Evolutionary conservation across 1,140 invertebrate species (phyloP).

Genomic region (Heliothis virescens): DNA sequence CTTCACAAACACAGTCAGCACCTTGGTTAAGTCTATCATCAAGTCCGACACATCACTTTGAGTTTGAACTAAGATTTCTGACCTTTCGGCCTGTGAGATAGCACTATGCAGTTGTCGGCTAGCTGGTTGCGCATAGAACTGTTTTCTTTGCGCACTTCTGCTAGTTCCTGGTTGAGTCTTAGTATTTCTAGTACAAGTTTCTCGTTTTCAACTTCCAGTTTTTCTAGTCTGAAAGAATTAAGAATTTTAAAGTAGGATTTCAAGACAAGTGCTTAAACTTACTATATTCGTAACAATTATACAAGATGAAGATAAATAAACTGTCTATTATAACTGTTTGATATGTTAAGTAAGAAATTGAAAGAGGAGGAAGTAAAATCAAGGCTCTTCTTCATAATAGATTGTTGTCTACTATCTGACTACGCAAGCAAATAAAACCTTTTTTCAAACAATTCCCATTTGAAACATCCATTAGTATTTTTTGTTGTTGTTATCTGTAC

Average conservation of each 20-base stretch:
- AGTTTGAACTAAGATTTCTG: conserved; percentile 73
- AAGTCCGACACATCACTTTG: conserved; percentile 31
- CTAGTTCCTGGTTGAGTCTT: conserved; percentile 79
- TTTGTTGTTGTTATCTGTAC: too few species aligned
- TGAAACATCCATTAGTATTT: too few species aligned
- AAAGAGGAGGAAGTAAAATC: too few species aligned
- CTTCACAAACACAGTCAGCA: conserved; percentile 52
- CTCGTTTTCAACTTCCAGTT: conserved; percentile 81
- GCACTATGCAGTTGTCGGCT: conserved; percentile 76
- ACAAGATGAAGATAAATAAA: too few species aligned
- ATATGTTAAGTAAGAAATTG: too few species aligned
- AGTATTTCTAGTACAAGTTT: conserved; percentile 81
- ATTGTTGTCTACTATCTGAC: too few species aligned
- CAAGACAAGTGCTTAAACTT: too few species aligned
- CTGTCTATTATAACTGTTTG: too few species aligned
- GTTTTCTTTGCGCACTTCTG: conserved; percentile 79
- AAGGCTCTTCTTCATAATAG: too few species aligned
- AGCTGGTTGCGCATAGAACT: conserved; percentile 75
- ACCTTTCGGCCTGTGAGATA: conserved; percentile 67
- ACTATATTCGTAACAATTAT: too few species aligned
- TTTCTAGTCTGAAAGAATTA: conserved; percentile 74
- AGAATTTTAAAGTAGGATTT: not conserved
- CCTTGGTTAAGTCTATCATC: conserved; percentile 56
- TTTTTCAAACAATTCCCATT: too few species aligned
- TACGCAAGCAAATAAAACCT: too few species aligned